phyloP scores from a whole-genome alignment of 92 coral and sea anemone species.

The Heteractis magnifica region DNA sequence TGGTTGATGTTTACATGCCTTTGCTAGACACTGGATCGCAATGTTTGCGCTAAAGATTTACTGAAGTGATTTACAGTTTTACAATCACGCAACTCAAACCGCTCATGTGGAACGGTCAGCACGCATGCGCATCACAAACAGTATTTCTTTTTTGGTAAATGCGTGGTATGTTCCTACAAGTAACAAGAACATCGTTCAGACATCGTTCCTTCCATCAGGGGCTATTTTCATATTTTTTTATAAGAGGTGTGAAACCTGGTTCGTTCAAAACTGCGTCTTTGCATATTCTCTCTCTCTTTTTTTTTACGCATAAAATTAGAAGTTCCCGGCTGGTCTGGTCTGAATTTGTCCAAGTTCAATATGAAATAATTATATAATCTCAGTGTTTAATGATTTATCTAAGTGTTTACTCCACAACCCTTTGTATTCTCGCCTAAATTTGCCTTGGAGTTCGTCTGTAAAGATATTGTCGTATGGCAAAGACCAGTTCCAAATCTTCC shows the following conservation, averaged over 20 bases:
- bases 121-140: not conserved
- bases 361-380: not conserved
- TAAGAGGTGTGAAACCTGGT: no score
- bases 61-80: slow-evolving; percentile 25
- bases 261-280: not conserved
- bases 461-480: not conserved
- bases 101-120: slow-evolving; percentile 25
- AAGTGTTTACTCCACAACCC: not conserved
- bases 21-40: not conserved
- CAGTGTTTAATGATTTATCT: not conserved
- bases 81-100: slow-evolving; percentile 20
- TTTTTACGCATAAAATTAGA: not conserved
- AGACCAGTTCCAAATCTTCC: not conserved
- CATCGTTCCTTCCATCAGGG: not conserved
- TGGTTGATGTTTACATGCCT: slow-evolving; percentile 22
- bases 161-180: no score
- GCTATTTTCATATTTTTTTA: no score
- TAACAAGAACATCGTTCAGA: no score
- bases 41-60: slow-evolving; percentile 28
- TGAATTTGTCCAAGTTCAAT: not conserved
- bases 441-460: not conserved
- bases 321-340: not conserved
- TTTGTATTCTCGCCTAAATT: not conserved
- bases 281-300: not conserved
- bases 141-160: not conserved